Conservation (phyloP, 2,888 invertebrate genomes). For the Drosophila maculinotata region DNA sequence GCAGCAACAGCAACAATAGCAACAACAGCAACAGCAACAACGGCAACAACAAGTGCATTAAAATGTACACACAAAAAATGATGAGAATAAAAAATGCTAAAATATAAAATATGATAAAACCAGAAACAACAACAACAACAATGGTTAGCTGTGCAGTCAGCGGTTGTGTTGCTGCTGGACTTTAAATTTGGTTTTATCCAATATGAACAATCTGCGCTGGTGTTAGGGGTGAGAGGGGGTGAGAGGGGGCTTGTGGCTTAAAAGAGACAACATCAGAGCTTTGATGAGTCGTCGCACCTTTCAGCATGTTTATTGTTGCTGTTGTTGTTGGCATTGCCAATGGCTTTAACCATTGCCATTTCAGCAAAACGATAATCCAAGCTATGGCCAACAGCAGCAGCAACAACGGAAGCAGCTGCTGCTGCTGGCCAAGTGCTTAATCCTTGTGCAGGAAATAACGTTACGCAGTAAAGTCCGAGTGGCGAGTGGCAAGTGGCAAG, state of each 20-base stretch:
- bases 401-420: slow-evolving; percentile 13
- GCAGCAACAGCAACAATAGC: too few species aligned
- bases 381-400: slow-evolving; percentile 12
- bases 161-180: slow-evolving; percentile 23
- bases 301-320: slow-evolving; percentile 62
- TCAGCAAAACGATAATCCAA: slow-evolving; percentile 56
- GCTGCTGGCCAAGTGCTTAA: slow-evolving; percentile 66
- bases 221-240: neutral
- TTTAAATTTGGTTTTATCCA: slow-evolving; percentile 58
- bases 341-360: slow-evolving; percentile 47
- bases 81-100: neutral
- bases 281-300: slow-evolving; percentile 64
- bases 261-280: slow-evolving; percentile 33
- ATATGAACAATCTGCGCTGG: slow-evolving; percentile 63
- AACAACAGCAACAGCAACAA: too few species aligned
- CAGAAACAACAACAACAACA: slow-evolving; percentile 5
- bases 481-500: slow-evolving; percentile 10
- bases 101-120: slow-evolving; percentile 1
- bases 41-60: slow-evolving; percentile 37
- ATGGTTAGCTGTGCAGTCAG: slow-evolving; percentile 25
- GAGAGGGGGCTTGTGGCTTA: neutral
- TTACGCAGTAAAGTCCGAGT: slow-evolving; percentile 52
- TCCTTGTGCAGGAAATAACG: slow-evolving; percentile 70
- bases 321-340: slow-evolving; percentile 31
- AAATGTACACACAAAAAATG: slow-evolving; percentile 16